Evolutionary conservation across 2,113 vertebrate genomes (phyloP).

Genomic region (Syngnathoides biaculeatus): DNA sequence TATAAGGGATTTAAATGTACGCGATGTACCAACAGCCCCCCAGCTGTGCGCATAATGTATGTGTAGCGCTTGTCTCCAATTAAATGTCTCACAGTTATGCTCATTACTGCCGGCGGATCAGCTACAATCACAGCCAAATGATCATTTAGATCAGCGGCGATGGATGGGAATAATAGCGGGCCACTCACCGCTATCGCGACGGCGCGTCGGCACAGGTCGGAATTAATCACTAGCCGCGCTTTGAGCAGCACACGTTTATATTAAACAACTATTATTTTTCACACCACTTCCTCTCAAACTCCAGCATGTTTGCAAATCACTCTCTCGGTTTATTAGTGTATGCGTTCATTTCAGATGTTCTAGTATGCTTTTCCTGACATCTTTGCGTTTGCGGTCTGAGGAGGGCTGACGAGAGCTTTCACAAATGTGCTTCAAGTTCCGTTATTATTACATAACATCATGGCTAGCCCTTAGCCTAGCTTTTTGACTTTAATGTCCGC

Average conservation of each 20-base stretch:
- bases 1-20: constrained; percentile 18
- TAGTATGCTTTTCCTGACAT: too few species aligned
- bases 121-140: constrained; percentile 26
- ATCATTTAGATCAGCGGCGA: constrained; percentile 8
- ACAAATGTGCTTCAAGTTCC: too few species aligned
- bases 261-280: neutral
- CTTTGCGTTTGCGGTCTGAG: too few species aligned
- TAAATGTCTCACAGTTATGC: constrained; percentile 14
- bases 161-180: neutral
- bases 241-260: neutral
- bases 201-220: neutral
- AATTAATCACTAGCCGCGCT: constrained; percentile 3
- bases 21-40: neutral
- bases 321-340: too few species aligned
- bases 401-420: too few species aligned
- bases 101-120: constrained; percentile 11
- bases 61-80: neutral
- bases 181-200: constrained; percentile 1
- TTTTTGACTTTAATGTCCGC: too few species aligned
- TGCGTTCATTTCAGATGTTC: too few species aligned
- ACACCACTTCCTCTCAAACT: too few species aligned
- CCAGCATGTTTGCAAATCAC: too few species aligned
- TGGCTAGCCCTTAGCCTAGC: too few species aligned
- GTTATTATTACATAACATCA: too few species aligned
- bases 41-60: neutral